phyloP scores from a whole-genome alignment of 2,888 invertebrate species.

The Melinaea marsaeus region DNA sequence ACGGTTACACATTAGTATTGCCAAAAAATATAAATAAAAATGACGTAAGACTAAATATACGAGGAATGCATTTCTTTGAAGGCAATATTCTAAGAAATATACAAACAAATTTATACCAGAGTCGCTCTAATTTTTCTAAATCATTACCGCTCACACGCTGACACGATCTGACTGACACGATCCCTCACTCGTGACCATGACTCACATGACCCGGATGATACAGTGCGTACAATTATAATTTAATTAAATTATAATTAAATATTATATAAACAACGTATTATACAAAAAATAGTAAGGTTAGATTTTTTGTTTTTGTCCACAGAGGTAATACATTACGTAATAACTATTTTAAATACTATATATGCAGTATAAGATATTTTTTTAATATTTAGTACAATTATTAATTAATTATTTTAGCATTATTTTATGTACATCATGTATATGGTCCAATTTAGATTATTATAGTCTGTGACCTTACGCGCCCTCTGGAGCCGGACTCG shows the following conservation, averaged over 20 bases:
- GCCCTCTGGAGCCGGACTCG: slow-evolving; percentile 27
- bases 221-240: neutral
- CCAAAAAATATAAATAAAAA: too few species aligned
- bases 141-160: slow-evolving; percentile 8
- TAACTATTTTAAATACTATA: too few species aligned
- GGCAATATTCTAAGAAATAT: neutral
- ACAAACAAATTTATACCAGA: neutral
- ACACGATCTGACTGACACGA: slow-evolving; percentile 27
- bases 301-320: too few species aligned
- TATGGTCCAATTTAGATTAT: slow-evolving; percentile 55
- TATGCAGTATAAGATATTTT: too few species aligned
- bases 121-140: slow-evolving; percentile 5
- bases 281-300: too few species aligned
- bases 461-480: slow-evolving; percentile 33
- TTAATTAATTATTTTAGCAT: too few species aligned
- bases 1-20: too few species aligned
- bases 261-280: neutral
- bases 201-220: slow-evolving; percentile 36
- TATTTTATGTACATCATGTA: neutral
- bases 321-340: too few species aligned
- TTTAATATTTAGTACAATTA: too few species aligned
- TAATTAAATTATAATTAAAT: neutral
- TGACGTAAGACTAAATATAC: neutral
- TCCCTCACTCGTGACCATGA: slow-evolving; percentile 39
- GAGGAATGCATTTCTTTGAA: neutral